Percentiles rank a stretch among this genome's conserved stretches.
phyloP scores from a whole-genome alignment of 92 coral and sea anemone species.

The Phenganax subtilis region DNA sequence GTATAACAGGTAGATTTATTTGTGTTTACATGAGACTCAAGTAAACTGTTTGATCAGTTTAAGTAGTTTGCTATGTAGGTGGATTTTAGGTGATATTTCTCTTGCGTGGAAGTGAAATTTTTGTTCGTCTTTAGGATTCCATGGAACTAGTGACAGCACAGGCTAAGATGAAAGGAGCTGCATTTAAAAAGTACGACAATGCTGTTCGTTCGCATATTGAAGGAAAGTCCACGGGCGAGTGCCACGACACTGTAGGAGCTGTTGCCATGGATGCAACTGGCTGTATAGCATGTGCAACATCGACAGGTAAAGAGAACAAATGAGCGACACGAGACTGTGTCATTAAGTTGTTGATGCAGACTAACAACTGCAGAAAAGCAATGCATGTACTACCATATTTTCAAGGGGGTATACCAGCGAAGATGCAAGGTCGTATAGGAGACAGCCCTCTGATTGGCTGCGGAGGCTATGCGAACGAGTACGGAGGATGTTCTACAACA shows the following conservation, averaged over 20 bases:
- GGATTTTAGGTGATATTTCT: too few relatives aligned
- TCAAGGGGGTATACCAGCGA: constrained; percentile 50
- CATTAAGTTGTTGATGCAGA: too few relatives aligned
- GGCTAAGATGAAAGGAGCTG: constrained; percentile 27
- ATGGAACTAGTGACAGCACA: constrained; percentile 46
- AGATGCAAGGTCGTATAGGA: constrained; percentile 55
- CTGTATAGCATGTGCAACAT: constrained; percentile 71
- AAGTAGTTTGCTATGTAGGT: too few relatives aligned
- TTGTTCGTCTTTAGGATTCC: too few relatives aligned
- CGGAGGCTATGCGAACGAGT: constrained; percentile 57
- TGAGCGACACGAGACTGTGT: too few relatives aligned
- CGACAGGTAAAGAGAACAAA: constrained; percentile 97
- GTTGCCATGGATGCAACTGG: constrained; percentile 91
- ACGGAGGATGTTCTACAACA: constrained; percentile 48
- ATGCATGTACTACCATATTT: not conserved
- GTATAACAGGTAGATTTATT: too few relatives aligned
- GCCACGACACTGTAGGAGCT: constrained; percentile 87
- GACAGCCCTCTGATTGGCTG: constrained; percentile 54
- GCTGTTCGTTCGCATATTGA: constrained; percentile 32
- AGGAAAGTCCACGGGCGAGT: constrained; percentile 15
- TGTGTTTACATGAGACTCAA: too few relatives aligned
- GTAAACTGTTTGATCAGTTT: too few relatives aligned
- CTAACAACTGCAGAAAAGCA: too few relatives aligned
- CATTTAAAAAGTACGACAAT: constrained; percentile 30
- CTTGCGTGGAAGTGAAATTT: too few relatives aligned